Evolutionary conservation across 2,797 vertebrate species (phyloP).

Genomic region (Hybognathus amarus): DNA sequence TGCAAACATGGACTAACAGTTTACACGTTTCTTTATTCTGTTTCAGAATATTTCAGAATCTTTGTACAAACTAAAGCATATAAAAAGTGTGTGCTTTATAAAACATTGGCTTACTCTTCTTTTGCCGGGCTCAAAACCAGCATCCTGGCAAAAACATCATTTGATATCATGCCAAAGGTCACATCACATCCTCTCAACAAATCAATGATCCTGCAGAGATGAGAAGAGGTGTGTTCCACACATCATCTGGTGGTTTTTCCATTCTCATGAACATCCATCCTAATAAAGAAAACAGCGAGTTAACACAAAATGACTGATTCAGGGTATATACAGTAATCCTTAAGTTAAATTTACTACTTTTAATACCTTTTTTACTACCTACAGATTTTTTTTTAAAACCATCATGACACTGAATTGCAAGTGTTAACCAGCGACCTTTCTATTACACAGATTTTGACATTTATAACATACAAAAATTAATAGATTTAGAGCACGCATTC

Average conservation of each 20-base stretch:
- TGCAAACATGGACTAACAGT: neutral
- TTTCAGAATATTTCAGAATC: constrained; percentile 37
- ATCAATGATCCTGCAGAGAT: constrained; percentile 35
- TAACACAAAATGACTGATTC: constrained; percentile 7
- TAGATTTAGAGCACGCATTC: no score
- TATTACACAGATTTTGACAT: no score
- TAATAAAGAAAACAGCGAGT: constrained; percentile 65
- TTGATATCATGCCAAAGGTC: constrained; percentile 35
- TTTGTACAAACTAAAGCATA: constrained; percentile 57
- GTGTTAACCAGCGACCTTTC: no score
- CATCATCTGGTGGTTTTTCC: constrained; percentile 93
- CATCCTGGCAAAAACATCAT: constrained; percentile 22
- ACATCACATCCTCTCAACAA: constrained; percentile 26
- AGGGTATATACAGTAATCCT: no score
- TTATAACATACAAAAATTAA: no score
- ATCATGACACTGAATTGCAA: no score
- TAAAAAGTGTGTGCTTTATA: constrained; percentile 40
- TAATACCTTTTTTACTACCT: no score
- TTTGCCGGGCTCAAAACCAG: constrained; percentile 20
- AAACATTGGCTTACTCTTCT: neutral
- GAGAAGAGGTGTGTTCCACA: constrained; percentile 18
- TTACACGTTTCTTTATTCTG: constrained; percentile 53
- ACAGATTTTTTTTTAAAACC: no score
- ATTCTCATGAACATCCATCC: constrained; percentile 93
- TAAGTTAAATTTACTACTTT: no score